These are phyloP conservation scores for Chionodraco myersi DNA, from an alignment of 2,113 vertebrate genomes.

Conservation along the genomic window DNA sequence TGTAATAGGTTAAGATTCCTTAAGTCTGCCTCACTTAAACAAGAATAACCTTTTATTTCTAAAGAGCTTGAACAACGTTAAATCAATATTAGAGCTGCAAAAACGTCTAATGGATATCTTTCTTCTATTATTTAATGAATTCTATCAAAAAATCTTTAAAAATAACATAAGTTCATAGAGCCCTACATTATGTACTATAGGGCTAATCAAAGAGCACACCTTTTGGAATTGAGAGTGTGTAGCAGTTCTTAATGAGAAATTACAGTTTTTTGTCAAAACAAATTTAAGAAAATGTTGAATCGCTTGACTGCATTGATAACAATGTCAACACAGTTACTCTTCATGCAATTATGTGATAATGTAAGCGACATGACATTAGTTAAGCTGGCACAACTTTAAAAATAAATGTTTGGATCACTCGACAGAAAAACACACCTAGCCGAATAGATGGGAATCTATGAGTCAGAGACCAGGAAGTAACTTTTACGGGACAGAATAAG, in stretches of 20 bases:
- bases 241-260: not conserved
- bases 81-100: not conserved
- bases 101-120: not conserved
- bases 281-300: not conserved
- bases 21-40: not conserved
- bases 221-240: not conserved
- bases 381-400: conserved; percentile 6
- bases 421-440: conserved; percentile 35
- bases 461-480: conserved; percentile 29
- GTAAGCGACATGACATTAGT: not conserved
- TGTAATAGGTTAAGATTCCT: not conserved
- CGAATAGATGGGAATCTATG: conserved; percentile 31
- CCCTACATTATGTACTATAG: too few relatives aligned
- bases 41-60: not conserved
- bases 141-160: not conserved
- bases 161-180: not conserved
- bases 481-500: conserved; percentile 11
- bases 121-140: not conserved
- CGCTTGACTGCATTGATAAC: not conserved
- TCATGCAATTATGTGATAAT: conserved; percentile 3
- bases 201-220: not conserved
- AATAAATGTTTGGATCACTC: conserved; percentile 5
- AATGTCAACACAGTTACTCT: not conserved
- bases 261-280: not conserved
- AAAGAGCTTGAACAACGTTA: not conserved